Evolutionary conservation across 2,113 vertebrate species (phyloP).

Genomic region (Paradisaea rubra): DNA sequence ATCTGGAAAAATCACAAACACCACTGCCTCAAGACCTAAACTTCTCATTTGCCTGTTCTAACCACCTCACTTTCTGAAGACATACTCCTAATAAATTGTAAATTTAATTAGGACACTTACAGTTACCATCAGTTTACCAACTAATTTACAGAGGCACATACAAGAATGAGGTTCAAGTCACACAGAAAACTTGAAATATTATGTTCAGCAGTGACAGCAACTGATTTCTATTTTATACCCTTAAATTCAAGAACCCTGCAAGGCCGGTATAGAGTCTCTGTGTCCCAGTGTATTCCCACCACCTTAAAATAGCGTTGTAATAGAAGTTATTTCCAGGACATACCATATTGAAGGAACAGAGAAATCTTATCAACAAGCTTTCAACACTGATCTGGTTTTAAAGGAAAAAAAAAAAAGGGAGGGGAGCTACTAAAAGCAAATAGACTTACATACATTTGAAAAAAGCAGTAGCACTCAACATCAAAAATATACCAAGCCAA

Average conservation of each 20-base stretch:
- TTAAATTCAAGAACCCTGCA: neutral
- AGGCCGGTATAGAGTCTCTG: neutral
- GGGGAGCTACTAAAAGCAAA: neutral
- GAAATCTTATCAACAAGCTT: neutral
- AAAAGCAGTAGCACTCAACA: neutral
- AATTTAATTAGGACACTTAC: neutral
- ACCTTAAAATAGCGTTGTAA: neutral
- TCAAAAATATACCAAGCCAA: neutral
- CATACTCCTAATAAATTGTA: neutral
- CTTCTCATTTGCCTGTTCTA: neutral
- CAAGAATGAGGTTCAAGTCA: neutral
- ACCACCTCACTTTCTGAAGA: neutral
- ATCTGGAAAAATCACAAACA: neutral
- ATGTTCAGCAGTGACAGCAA: neutral
- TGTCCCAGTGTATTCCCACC: neutral
- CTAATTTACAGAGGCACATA: neutral
- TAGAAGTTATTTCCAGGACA: neutral
- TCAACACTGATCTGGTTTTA: neutral
- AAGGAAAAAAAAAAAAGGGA: fast-evolving
- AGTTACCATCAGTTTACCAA: neutral
- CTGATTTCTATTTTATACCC: neutral
- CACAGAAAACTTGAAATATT: neutral
- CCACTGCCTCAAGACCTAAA: neutral
- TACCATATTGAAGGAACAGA: neutral
- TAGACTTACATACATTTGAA: neutral